Evolutionary conservation across 2,113 vertebrate species (phyloP).

Genomic region (Hippocampus zosterae): DNA sequence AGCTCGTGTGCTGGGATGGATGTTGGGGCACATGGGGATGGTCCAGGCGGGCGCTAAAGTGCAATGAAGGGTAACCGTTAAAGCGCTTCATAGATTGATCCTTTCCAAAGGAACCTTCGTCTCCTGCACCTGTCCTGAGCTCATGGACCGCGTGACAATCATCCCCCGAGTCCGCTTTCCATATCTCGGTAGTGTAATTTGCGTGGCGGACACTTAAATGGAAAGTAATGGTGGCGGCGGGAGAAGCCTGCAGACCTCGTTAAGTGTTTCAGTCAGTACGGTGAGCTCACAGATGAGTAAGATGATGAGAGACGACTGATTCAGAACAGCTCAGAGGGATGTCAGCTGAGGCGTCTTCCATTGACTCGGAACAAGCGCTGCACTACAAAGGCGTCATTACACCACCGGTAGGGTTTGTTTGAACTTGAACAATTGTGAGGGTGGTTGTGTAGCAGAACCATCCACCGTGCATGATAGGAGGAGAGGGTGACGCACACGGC

Average conservation of each 20-base stretch:
- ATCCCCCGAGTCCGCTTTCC: conserved; percentile 37
- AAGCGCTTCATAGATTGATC: conserved; percentile 60
- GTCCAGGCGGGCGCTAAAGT: conserved; percentile 17
- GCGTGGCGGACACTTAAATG: conserved; percentile 28
- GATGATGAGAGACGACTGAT: conserved; percentile 16
- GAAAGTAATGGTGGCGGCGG: conserved; percentile 39
- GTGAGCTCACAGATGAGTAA: conserved; percentile 12
- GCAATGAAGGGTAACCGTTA: conserved; percentile 47
- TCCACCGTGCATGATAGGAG: conserved; percentile 39
- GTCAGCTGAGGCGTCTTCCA: conserved; percentile 24
- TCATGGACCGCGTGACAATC: conserved; percentile 44
- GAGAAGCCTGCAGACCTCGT: conserved; percentile 36
- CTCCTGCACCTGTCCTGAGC: conserved; percentile 47
- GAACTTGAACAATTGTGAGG: conserved; percentile 41
- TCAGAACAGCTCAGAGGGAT: conserved; percentile 14
- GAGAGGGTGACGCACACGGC: conserved; percentile 27
- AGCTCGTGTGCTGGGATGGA: conserved; percentile 16
- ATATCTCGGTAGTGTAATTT: conserved; percentile 39
- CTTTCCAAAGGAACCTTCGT: conserved; percentile 36
- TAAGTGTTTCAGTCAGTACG: conserved; percentile 17
- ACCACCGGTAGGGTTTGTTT: conserved; percentile 24
- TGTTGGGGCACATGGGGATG: conserved; percentile 12
- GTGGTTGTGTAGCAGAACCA: conserved; percentile 27
- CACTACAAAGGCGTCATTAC: conserved; percentile 27
- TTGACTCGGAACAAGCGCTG: conserved; percentile 42